Conservation (phyloP, 2,888 invertebrate genomes). For the Carcina quercana region DNA sequence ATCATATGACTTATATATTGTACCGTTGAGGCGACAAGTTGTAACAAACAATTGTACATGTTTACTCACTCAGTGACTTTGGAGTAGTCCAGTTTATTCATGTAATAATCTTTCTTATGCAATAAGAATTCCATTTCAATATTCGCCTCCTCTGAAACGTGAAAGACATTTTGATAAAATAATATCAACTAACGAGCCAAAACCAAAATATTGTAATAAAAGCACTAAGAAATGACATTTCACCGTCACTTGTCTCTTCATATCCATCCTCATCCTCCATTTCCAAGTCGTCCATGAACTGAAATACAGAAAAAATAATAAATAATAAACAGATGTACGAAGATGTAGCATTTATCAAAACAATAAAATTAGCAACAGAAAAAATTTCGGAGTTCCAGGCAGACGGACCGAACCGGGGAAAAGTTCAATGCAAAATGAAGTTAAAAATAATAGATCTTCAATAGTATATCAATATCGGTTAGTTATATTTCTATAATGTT, state of each 20-base stretch:
- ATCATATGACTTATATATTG: no score
- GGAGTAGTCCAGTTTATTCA: conserved; percentile 87
- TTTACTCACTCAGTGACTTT: conserved; percentile 85
- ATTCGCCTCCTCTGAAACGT: conserved; percentile 67
- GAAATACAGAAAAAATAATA: conserved; percentile 20
- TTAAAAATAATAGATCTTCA: no score
- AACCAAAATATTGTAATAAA: conserved; percentile 5
- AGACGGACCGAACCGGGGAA: no score
- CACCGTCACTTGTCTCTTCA: conserved; percentile 65
- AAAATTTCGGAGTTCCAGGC: no score
- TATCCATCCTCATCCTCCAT: conserved; percentile 42
- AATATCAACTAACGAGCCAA: conserved; percentile 2
- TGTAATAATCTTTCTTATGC: conserved; percentile 94
- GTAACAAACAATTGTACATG: no score
- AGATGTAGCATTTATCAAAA: no score
- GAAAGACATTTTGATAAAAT: conserved; percentile 6
- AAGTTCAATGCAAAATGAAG: no score
- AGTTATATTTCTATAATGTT: no score
- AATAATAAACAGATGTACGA: conserved; percentile 11
- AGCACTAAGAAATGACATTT: conserved; percentile 20
- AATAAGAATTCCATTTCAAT: conserved; percentile 84
- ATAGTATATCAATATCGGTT: no score
- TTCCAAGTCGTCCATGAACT: conserved; percentile 46
- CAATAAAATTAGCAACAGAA: no score
- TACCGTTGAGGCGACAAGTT: no score